Evolutionary conservation across 2,113 vertebrate species (phyloP), one percentile per base, ranked within the genome.

Genomic region (Petrocephalus zakoni): DNA sequence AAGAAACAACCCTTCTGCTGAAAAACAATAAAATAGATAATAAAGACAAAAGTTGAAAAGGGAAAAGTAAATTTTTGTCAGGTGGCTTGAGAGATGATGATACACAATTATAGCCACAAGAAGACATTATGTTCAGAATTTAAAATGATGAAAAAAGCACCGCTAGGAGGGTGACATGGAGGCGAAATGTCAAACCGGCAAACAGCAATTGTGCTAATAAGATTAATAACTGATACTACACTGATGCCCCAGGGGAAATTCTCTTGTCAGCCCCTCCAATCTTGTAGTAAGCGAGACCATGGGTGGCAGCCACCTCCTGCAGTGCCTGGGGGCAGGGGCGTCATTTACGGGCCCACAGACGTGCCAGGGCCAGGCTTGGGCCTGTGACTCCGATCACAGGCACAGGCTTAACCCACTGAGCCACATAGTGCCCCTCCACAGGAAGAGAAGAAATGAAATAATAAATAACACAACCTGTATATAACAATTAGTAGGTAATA

Each of bases 11-110:
- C 58, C 83, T 88, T 86, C 81, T 11, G 90, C 21, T 61, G 42
- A 85, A 88, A 89, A 87, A 85, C 61, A 56, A 58, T 72, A 90
- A 88, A 61, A 89, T 25, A 90, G 87, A 86, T 52, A 85, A 87
- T 58, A 88, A 34, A 85, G 47, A 58, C 34, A 72, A 82, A 82
- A 72, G 58, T n/a, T 52, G 49, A 87, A 51, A 58, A 78, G 22
- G 25, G 21, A 55, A 88, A 61, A 82, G 75, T 55, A 87, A 46
- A 56, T 87, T 87, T 58, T 55, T 82, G 25, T 53, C 72, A 81
- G 25, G 72, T 81, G 25, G 82, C 72, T 15, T 51, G 51, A 52
- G 25, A 51, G 49, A 56, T 13, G 78, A 19, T n/a, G 87, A 82
- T 52, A 75, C 22, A 53, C 2, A 22, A 15, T 4, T 87, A 47